Conservation (phyloP, 1,140 invertebrate genomes). For the Drosophila sechellia region DNA sequence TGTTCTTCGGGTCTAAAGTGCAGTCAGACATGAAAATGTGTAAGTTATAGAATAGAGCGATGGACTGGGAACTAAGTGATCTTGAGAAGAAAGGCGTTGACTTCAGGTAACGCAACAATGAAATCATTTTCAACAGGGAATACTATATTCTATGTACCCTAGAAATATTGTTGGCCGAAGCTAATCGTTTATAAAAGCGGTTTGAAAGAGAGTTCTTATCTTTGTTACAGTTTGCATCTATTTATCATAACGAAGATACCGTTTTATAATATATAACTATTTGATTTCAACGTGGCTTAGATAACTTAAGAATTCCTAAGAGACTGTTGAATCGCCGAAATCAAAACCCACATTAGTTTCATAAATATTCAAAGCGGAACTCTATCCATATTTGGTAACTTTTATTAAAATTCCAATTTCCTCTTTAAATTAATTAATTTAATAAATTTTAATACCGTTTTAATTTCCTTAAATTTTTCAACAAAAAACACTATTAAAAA, state of each 20-base stretch:
- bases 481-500: background rate
- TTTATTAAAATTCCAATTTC: background rate
- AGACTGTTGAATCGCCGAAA: no score
- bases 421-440: background rate
- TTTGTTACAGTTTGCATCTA: background rate
- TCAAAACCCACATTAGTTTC: background rate
- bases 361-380: constrained; percentile 11
- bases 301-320: background rate
- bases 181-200: background rate
- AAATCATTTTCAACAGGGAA: constrained; percentile 3
- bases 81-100: constrained; percentile 33
- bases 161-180: background rate
- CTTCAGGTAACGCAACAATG: constrained; percentile 20
- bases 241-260: background rate
- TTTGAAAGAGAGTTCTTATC: background rate
- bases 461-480: background rate
- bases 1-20: constrained; percentile 30
- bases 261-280: background rate
- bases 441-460: background rate
- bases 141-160: background rate
- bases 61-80: constrained; percentile 28
- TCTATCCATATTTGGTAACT: background rate
- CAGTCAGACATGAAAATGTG: constrained; percentile 55
- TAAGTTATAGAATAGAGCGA: constrained; percentile 5
- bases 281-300: background rate